Evolutionary conservation across 2,113 vertebrate genomes (phyloP).

Genomic region (Sphaerodactylus townsendi): DNA sequence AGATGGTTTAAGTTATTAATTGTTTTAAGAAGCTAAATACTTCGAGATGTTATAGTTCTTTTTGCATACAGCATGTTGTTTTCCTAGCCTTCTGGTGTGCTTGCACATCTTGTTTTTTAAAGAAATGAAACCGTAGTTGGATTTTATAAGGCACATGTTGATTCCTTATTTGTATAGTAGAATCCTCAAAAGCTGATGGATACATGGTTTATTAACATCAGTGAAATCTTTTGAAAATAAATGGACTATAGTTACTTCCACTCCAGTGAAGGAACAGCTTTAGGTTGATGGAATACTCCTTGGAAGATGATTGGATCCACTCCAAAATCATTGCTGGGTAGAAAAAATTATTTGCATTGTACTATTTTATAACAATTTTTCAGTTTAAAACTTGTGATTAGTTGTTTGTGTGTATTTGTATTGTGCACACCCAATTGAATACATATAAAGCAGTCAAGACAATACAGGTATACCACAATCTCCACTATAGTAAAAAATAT

Average conservation of each 20-base stretch:
- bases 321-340: constrained; percentile 42
- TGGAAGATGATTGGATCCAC: too few species aligned
- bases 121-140: constrained; percentile 47
- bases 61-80: constrained; percentile 38
- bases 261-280: too few species aligned
- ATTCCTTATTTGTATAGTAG: constrained; percentile 20
- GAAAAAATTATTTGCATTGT: constrained; percentile 19
- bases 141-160: constrained; percentile 1
- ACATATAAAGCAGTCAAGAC: neutral
- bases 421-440: neutral
- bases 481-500: neutral
- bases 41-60: constrained; percentile 22
- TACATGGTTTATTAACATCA: constrained; percentile 24
- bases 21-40: constrained; percentile 34
- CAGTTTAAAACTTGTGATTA: neutral
- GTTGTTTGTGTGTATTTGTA: neutral
- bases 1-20: constrained; percentile 40
- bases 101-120: constrained; percentile 19
- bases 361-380: constrained; percentile 20
- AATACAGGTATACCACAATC: neutral
- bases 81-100: neutral
- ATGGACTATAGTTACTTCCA: neutral
- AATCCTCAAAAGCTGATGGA: constrained; percentile 15
- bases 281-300: too few species aligned
- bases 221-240: neutral